Evolutionary conservation across 2,113 vertebrate genomes (phyloP).

Genomic region (Oreochromis tanganicae): DNA sequence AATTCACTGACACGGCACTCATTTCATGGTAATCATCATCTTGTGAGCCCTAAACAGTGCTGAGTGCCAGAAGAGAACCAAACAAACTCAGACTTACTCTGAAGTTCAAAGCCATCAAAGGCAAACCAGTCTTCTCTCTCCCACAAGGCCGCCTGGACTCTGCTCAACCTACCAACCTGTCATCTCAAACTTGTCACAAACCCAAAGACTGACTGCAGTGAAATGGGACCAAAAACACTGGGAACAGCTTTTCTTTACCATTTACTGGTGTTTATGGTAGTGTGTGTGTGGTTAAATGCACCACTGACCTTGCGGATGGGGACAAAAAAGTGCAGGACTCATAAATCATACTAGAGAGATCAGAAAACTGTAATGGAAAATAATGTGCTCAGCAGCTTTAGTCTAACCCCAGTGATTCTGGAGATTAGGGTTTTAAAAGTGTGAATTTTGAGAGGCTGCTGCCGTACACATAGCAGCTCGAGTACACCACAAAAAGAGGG

Average conservation of each 20-base stretch:
- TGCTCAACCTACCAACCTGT: conserved; percentile 18
- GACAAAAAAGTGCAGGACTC: conserved; percentile 23
- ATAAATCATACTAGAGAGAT: conserved; percentile 52
- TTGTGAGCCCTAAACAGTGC: conserved; percentile 52
- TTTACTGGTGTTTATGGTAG: conserved; percentile 21
- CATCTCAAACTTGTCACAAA: conserved; percentile 11
- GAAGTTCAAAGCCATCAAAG: conserved; percentile 53
- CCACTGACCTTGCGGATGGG: background rate
- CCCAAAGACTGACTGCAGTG: background rate
- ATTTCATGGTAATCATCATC: conserved; percentile 49
- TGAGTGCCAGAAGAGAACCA: conserved; percentile 29
- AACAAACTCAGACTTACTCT: conserved; percentile 56
- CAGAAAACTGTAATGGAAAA: conserved; percentile 41
- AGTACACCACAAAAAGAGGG: conserved; percentile 36
- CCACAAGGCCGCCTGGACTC: background rate
- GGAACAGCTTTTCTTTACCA: background rate
- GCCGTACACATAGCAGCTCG: background rate
- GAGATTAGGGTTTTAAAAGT: conserved; percentile 11
- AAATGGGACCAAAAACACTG: background rate
- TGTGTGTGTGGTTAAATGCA: conserved; percentile 4
- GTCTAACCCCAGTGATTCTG: conserved; percentile 21
- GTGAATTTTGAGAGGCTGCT: conserved; percentile 37
- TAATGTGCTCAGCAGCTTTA: conserved; percentile 44
- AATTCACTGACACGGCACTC: conserved; percentile 41
- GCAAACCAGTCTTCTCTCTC: background rate